Base-by-base conservation (phyloP, 2,113 vertebrate genomes). In the Heteronetta atricapilla region DNA sequence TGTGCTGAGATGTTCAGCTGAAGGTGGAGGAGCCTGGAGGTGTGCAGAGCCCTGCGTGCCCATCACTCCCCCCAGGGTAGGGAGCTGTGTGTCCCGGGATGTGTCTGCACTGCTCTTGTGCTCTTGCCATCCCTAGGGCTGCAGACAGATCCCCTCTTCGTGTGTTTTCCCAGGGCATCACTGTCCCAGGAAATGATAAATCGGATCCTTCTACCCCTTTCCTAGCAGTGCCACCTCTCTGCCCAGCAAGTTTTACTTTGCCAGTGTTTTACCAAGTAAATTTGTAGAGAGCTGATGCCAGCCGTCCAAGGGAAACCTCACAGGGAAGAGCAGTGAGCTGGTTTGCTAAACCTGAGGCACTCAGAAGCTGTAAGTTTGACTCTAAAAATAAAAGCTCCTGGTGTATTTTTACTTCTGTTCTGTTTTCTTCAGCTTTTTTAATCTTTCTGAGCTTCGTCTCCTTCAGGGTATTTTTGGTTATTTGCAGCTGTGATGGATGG, bases 341-440 rank as follows among this genome's bases (percentile, higher is more conserved):
- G 2, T 79, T 89, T 82, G 55, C 31, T 40, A 82, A 86, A 94
- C 33, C 42, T 46, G 48, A 87, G 60, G 52, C 21, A 44, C 34
- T 89, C 74, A 85, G 70, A 84, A 40, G 66, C 42, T 83, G 3
- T 38, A 55, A 93, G n/a, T 31, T 82, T 11, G 70, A 69, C 38
- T 72, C 81, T 77, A 89, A 89, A 95, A 95, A 92, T 90, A 93
- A 95, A 91, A 90, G 21, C 58, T 82, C 33, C 33, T 82, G 36
- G 63, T 64, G 13, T 94, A 83, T 87, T 93, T 96, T 95, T 95
- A 69, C 89, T 89, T 89, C 74, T 72, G 55, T 89, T 89, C 74
- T 72, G 55, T 77, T 86, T 95, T 95, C 34, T 77, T 88, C 72
- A 86, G 23, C 63, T 94, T 93, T 82, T 88, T 82, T 77, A 80